Base-by-base conservation (phyloP, 2,888 invertebrate genomes). In the Drosophila sordidapex region DNA sequence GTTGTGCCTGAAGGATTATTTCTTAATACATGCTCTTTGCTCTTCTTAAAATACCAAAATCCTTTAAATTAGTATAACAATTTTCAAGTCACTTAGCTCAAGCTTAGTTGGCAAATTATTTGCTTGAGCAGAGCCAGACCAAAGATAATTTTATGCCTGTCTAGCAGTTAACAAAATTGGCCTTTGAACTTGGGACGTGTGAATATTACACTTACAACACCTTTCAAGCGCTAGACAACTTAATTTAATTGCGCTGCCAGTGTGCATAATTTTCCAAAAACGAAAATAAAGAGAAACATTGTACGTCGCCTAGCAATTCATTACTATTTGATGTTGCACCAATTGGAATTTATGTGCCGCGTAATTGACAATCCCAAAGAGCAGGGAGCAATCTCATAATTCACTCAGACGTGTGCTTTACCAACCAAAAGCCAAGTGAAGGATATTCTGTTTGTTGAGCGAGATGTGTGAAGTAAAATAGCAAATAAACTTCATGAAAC, bases 271-370 rank as follows among this genome's bases (percentile, higher is more conserved):
- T 59, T 58, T 46, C 56, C 18, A 31, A 61, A 54, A 13, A 40
- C 46, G 15, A 4, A 43, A n/a, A 60, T 61, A 46, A 25, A 52
- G 25, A 33, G 66, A 70, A 56, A 54, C 57, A 82, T 75, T 70
- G 65, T 72, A 51, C 66, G 67, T 21, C 51, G 82, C 79, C 71
- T 63, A 56, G 83, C 72, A 70, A 83, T 85, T 86, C 70, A 85
- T 85, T 85, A 85, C 66, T 60, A 68, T 79, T 76, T 87, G 68
- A 83, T 88, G 88, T 70, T 76, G 63, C 46, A 67, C 69, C 83
- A 90, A 83, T 81, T 81, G 81, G 70, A 76, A 86, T 86, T 86
- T 88, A 86, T 90, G 83, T 78, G 74, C 53, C 69, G 74, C 31
- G 75, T 90, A 85, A 90, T 88, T 84, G 84, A 82, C 83, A 89